Evolutionary conservation across 2,888 invertebrate genomes (phyloP).

Genomic region (Chaitophorus viminalis): DNA sequence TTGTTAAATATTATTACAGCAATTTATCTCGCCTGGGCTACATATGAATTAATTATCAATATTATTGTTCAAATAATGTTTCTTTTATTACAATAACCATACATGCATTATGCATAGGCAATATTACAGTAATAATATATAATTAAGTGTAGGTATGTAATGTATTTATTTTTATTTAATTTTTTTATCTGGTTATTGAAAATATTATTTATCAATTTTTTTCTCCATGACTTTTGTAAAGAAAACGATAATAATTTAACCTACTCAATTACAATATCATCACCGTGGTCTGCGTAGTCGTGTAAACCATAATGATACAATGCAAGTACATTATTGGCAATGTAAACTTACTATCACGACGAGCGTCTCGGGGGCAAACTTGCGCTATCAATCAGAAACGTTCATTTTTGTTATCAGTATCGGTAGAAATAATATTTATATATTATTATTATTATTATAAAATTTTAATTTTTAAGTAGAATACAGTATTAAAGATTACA

Average conservation of each 20-base stretch:
- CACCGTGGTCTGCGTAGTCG: too few species aligned
- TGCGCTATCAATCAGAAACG: too few species aligned
- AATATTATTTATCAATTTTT: neutral
- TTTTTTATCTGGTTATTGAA: neutral
- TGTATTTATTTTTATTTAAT: neutral
- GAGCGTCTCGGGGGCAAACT: too few species aligned
- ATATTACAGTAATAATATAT: neutral
- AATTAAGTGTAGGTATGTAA: neutral
- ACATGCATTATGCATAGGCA: neutral
- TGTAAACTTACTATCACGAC: too few species aligned
- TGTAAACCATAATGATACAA: too few species aligned
- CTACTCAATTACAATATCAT: too few species aligned
- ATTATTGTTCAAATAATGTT: neutral
- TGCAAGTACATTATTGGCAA: too few species aligned
- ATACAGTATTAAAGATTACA: too few species aligned
- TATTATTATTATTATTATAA: too few species aligned
- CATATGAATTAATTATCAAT: conserved; percentile 5
- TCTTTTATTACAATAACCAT: neutral
- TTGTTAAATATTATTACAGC: neutral
- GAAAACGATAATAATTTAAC: neutral
- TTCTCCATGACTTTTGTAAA: neutral
- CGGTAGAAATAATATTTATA: too few species aligned
- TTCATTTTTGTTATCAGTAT: too few species aligned
- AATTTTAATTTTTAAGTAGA: too few species aligned
- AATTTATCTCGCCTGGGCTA: conserved; percentile 19